These are phyloP conservation scores for Syngnathus floridae DNA, from an alignment of 2,113 vertebrate genomes.

Conservation along the genomic window DNA sequence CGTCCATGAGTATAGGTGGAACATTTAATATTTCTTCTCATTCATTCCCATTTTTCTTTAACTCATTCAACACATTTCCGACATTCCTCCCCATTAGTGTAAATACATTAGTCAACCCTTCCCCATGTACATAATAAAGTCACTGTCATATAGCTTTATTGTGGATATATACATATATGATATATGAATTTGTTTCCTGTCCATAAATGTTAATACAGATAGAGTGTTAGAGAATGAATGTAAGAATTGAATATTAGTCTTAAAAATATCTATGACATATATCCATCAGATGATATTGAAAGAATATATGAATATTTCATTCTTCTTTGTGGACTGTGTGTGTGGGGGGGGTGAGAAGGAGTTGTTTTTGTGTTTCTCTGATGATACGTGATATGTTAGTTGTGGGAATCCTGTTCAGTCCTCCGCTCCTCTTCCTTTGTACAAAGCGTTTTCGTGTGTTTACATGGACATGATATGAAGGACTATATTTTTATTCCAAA, in stretches of 20 bases:
- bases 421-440: conserved; percentile 30
- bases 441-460: conserved; percentile 45
- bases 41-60: conserved; percentile 4
- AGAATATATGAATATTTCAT: conserved; percentile 63
- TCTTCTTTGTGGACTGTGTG: conserved; percentile 60
- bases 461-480: conserved; percentile 42
- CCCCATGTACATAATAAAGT: conserved; percentile 57
- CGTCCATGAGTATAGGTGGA: not conserved
- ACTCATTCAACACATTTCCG: conserved; percentile 42
- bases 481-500: conserved; percentile 56
- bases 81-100: conserved; percentile 52
- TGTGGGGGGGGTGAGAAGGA: conserved; percentile 20
- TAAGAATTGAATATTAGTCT: conserved; percentile 74
- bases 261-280: conserved; percentile 36
- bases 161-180: conserved; percentile 39
- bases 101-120: conserved; percentile 46
- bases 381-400: not conserved
- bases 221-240: conserved; percentile 78
- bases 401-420: conserved; percentile 24
- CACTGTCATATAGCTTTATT: conserved; percentile 66
- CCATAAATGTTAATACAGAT: conserved; percentile 76
- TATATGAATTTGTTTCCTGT: conserved; percentile 61
- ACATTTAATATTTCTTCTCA: conserved; percentile 1
- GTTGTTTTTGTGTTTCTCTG: conserved; percentile 28
- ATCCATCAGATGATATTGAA: conserved; percentile 54